Evolutionary conservation across 2,888 invertebrate genomes (phyloP).

Genomic region (Sinodicranocentrus sp.): DNA sequence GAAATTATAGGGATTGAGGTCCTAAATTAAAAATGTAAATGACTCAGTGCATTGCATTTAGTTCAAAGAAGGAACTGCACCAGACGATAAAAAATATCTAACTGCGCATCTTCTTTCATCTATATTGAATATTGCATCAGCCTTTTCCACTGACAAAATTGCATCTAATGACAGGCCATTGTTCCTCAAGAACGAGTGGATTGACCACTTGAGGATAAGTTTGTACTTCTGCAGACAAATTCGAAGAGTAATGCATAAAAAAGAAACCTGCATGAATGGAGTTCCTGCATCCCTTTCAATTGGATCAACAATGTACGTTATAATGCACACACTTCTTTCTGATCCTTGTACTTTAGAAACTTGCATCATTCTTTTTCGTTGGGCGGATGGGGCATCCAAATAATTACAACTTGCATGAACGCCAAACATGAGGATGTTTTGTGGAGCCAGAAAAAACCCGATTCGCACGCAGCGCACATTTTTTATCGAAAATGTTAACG

Average conservation of each 20-base stretch:
- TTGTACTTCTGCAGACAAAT: too few species aligned
- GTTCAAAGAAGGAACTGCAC: not conserved
- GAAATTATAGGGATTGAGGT: too few species aligned
- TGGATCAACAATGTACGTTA: too few species aligned
- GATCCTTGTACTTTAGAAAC: too few species aligned
- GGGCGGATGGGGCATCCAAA: constrained; percentile 1
- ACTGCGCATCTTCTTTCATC: constrained; percentile 33
- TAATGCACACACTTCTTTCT: too few species aligned
- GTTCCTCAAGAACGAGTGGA: constrained; percentile 18
- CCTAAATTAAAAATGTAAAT: too few species aligned
- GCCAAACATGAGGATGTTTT: not conserved
- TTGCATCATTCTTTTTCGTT: constrained; percentile 44
- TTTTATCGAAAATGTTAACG: too few species aligned
- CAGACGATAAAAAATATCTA: not conserved
- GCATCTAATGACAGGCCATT: constrained; percentile 30
- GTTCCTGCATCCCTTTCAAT: too few species aligned
- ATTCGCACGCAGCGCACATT: constrained; percentile 6
- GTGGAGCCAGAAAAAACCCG: not conserved
- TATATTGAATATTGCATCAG: constrained; percentile 40
- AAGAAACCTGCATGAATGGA: too few species aligned
- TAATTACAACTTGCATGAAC: not conserved
- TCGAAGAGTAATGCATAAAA: too few species aligned
- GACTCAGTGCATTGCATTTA: not conserved
- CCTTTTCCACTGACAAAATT: constrained; percentile 25
- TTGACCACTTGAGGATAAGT: constrained; percentile 26